Percentiles rank a stretch among this genome's conserved stretches.
Evolutionary conservation across 2,888 invertebrate genomes (phyloP).

Genomic region (Thymelicus lineola): DNA sequence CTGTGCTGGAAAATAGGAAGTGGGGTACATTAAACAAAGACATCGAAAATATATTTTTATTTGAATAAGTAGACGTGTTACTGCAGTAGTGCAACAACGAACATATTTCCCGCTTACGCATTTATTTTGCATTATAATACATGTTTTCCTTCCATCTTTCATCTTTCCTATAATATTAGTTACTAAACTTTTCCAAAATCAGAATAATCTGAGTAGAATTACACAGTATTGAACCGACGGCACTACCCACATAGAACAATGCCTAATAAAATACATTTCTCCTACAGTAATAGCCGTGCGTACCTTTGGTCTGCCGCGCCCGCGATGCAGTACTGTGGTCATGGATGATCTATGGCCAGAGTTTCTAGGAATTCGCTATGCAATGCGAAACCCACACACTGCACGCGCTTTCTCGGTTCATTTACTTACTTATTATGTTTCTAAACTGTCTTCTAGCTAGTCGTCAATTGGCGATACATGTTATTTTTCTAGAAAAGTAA

Average conservation of each 20-base stretch:
- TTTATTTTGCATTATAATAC: too few species aligned
- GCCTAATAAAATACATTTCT: slow-evolving; percentile 37
- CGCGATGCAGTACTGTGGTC: background rate
- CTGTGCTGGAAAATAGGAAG: too few species aligned
- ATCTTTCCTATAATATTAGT: too few species aligned
- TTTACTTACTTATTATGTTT: slow-evolving; percentile 1
- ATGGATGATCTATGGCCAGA: slow-evolving; percentile 20
- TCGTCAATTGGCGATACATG: background rate
- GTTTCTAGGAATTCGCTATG: slow-evolving; percentile 29
- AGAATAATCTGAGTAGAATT: background rate
- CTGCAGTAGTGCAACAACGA: too few species aligned
- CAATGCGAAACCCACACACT: slow-evolving; percentile 22
- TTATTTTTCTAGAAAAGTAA: background rate
- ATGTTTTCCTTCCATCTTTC: too few species aligned
- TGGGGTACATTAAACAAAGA: too few species aligned
- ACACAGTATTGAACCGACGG: background rate
- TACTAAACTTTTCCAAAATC: too few species aligned
- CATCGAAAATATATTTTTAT: too few species aligned
- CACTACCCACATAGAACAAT: slow-evolving; percentile 32
- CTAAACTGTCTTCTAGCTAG: background rate
- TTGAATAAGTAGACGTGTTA: too few species aligned
- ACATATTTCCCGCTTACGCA: too few species aligned
- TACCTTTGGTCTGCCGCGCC: too few species aligned
- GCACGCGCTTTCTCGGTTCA: background rate
- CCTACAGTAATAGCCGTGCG: slow-evolving; percentile 8